phyloP scores from a whole-genome alignment of 1,140 invertebrate genomes.

The Temnothorax longispinosus region DNA sequence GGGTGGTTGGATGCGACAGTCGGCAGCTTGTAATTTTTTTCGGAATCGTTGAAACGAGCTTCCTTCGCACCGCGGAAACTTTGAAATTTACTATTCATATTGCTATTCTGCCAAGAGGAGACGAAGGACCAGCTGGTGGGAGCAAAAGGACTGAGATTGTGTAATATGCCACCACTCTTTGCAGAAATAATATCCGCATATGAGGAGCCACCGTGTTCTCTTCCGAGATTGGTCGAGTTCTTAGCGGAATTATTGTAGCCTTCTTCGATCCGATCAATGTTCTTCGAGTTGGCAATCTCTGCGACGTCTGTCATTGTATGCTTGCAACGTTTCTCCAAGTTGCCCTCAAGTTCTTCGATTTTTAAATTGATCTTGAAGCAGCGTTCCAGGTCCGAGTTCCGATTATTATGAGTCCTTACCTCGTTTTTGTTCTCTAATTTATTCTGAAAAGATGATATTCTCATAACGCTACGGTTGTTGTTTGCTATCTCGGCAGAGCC shows the following conservation, averaged over 20 bases:
- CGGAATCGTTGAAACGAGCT: constrained; percentile 55
- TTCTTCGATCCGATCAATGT: constrained; percentile 32
- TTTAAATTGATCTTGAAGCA: constrained; percentile 80
- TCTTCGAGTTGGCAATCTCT: constrained; percentile 17
- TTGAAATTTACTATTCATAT: constrained; percentile 65
- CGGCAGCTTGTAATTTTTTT: constrained; percentile 47
- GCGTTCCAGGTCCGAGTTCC: constrained; percentile 77
- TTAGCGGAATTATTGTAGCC: constrained; percentile 54
- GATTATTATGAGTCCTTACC: constrained; percentile 55
- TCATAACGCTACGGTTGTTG: constrained; percentile 31
- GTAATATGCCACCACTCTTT: constrained; percentile 63
- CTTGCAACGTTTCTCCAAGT: constrained; percentile 82
- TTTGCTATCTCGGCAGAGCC: constrained; percentile 42
- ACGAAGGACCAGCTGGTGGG: constrained; percentile 68
- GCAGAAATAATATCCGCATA: constrained; percentile 22
- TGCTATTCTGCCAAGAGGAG: constrained; percentile 72
- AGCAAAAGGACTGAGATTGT: constrained; percentile 66
- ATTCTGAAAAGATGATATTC: constrained; percentile 22
- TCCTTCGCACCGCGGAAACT: constrained; percentile 56
- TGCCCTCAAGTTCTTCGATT: constrained; percentile 78
- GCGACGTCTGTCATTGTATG: constrained; percentile 70
- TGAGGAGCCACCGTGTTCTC: not conserved
- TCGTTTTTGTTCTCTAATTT: constrained; percentile 54
- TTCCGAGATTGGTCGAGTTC: constrained; percentile 26
- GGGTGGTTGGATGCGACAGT: not conserved